These are phyloP conservation scores for Equus quagga DNA, from an alignment of 2,113 vertebrate genomes.

Conservation along the genomic window DNA sequence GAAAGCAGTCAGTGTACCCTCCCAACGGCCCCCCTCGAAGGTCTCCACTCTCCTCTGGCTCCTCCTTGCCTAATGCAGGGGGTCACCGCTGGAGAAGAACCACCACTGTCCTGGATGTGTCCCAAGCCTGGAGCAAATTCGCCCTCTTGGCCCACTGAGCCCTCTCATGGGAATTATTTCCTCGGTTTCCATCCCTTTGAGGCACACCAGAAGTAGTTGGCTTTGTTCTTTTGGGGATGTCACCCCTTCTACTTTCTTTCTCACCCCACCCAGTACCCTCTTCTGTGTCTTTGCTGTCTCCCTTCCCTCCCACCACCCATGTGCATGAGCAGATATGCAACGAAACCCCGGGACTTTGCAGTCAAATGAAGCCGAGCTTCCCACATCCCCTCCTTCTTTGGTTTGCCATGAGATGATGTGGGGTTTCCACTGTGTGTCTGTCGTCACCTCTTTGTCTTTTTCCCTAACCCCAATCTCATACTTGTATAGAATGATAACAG, in stretches of 20 bases:
- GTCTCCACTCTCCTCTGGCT: slow-evolving; percentile 81
- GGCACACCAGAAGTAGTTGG: slow-evolving; percentile 29
- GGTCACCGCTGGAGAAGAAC: slow-evolving; percentile 84
- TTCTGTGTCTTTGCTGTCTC: slow-evolving; percentile 78
- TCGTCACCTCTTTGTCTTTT: slow-evolving; percentile 67
- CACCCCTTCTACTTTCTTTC: slow-evolving; percentile 48
- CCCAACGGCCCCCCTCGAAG: slow-evolving; percentile 69
- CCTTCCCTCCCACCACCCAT: neutral
- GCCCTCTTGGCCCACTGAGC: slow-evolving; percentile 66
- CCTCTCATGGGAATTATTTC: slow-evolving; percentile 49
- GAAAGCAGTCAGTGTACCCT: slow-evolving; percentile 76
- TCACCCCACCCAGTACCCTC: slow-evolving; percentile 30
- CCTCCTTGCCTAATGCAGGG: slow-evolving; percentile 82
- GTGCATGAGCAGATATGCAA: slow-evolving; percentile 58
- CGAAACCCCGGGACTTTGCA: slow-evolving; percentile 49
- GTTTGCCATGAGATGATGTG: slow-evolving; percentile 62
- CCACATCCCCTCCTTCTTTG: slow-evolving; percentile 57
- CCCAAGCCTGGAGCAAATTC: slow-evolving; percentile 72
- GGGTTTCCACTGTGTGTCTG: slow-evolving; percentile 72
- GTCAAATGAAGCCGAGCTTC: slow-evolving; percentile 53
- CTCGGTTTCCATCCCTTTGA: slow-evolving; percentile 73
- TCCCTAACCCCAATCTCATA: slow-evolving; percentile 62
- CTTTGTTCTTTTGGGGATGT: slow-evolving; percentile 50
- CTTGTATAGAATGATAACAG: slow-evolving; percentile 61
- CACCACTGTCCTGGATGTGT: slow-evolving; percentile 77